phyloP scores from a whole-genome alignment of 2,888 invertebrate species.

The Ecliptopera silaceata region DNA sequence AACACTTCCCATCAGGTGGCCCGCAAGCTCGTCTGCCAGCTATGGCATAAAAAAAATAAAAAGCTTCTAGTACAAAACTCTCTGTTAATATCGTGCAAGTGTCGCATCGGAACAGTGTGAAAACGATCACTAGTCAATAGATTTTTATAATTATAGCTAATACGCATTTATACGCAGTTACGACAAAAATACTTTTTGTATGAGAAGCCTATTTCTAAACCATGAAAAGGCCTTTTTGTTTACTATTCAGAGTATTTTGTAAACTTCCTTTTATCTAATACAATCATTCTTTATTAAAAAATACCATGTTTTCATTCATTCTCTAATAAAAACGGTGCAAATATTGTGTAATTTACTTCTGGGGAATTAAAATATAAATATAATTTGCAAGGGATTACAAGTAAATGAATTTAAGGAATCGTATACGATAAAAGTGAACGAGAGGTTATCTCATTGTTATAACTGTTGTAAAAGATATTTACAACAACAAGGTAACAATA shows the following conservation, averaged over 20 bases:
- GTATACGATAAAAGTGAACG: conserved; percentile 24
- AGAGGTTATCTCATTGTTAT: conserved; percentile 16
- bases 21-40: too few species aligned
- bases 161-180: too few species aligned
- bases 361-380: conserved; percentile 19
- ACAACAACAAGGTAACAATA: not conserved
- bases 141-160: too few species aligned
- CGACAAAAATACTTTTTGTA: not conserved
- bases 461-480: conserved; percentile 3
- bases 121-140: too few species aligned
- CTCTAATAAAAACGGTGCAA: conserved; percentile 16
- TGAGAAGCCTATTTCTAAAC: not conserved
- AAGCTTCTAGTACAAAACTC: too few species aligned
- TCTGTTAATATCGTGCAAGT: too few species aligned
- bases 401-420: conserved; percentile 30
- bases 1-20: too few species aligned
- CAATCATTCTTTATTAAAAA: not conserved
- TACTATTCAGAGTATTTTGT: not conserved
- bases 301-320: conserved; percentile 3
- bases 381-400: conserved; percentile 18
- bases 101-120: too few species aligned
- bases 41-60: too few species aligned
- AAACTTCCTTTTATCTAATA: not conserved
- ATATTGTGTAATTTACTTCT: conserved; percentile 10
- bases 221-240: not conserved